These are phyloP conservation scores for Parazoanthus darwini DNA, from an alignment of 92 coral and sea anemone genomes.

Conservation along the genomic window DNA sequence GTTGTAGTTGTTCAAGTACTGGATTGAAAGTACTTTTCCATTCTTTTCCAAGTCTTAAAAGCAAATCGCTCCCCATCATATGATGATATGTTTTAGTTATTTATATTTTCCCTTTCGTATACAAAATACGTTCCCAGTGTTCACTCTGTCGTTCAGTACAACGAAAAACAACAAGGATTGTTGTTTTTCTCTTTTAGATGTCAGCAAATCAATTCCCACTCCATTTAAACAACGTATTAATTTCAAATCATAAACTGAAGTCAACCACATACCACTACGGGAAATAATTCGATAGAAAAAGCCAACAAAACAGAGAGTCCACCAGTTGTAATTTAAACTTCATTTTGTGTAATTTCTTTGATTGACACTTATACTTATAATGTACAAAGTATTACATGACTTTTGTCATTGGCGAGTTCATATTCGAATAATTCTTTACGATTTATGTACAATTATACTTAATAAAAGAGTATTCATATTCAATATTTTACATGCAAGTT, in stretches of 20 bases:
- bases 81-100: no score
- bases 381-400: conserved; percentile 23
- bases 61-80: no score
- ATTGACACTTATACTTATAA: neutral
- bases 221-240: neutral
- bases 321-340: neutral
- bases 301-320: neutral
- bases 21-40: neutral
- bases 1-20: no score
- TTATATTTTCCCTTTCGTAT: no score
- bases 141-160: neutral
- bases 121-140: neutral
- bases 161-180: neutral
- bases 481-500: conserved; percentile 2
- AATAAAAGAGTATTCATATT: neutral
- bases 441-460: conserved; percentile 21
- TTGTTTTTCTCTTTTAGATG: neutral
- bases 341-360: neutral
- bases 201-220: neutral
- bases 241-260: neutral
- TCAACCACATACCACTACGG: neutral
- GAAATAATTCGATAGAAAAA: neutral
- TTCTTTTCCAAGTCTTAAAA: neutral
- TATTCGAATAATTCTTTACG: conserved; percentile 2
- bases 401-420: neutral